Percentiles rank a stretch among this genome's conserved stretches.
These are phyloP conservation scores for Glaucomys volans DNA, from an alignment of 2,113 vertebrate genomes.

Conservation along the genomic window DNA sequence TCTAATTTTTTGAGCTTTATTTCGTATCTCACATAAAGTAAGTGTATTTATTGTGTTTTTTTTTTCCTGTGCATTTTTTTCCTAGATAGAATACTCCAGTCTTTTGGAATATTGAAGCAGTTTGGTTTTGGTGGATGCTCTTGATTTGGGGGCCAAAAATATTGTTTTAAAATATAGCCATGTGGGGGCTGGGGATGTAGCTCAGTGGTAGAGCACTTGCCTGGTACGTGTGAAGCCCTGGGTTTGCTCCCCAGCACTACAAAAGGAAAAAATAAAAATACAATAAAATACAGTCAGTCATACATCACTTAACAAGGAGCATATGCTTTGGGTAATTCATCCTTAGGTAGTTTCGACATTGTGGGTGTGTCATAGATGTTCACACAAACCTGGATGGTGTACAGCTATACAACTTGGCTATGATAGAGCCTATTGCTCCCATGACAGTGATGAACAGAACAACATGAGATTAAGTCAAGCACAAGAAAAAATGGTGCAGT, in stretches of 20 bases:
- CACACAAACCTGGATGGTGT: too few species aligned
- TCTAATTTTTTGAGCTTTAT: slow-evolving; percentile 18
- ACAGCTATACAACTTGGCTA: neutral
- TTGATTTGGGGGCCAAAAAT: neutral
- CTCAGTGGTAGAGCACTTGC: neutral
- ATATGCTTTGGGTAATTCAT: neutral
- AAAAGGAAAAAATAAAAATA: neutral
- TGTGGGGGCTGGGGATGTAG: neutral
- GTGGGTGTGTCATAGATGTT: neutral
- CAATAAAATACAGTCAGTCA: neutral
- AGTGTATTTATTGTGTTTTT: neutral
- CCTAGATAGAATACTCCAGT: neutral
- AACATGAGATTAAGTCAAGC: neutral
- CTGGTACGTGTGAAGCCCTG: neutral
- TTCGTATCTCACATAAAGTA: neutral
- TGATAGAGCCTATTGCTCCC: neutral
- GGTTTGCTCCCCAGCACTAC: neutral
- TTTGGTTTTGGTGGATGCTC: slow-evolving; percentile 19
- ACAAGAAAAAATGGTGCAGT: neutral
- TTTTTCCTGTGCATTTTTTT: neutral
- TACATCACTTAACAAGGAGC: neutral
- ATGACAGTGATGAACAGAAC: neutral
- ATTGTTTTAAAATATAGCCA: neutral
- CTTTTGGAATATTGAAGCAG: neutral
- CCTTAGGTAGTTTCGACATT: neutral